Conservation (phyloP, 1,140 invertebrate species). For the Watersipora subatra region DNA sequence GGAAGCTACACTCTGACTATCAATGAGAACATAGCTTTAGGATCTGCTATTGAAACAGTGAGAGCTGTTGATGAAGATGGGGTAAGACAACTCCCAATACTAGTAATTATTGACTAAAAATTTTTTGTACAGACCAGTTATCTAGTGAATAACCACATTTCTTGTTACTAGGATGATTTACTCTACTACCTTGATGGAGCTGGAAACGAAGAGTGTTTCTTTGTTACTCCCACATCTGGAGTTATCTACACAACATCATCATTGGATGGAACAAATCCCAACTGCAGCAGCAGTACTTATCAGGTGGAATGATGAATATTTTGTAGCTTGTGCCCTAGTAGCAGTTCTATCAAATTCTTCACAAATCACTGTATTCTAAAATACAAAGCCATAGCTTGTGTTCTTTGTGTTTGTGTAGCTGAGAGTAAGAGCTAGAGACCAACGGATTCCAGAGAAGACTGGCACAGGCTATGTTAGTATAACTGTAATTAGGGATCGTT, state of each 20-base stretch:
- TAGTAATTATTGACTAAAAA: too few species aligned
- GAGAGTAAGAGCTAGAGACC: background rate
- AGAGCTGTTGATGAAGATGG: constrained; percentile 67
- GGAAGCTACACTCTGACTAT: constrained; percentile 63
- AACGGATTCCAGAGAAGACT: background rate
- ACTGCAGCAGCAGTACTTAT: background rate
- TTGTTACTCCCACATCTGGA: background rate
- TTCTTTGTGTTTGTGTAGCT: too few species aligned
- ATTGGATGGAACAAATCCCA: background rate
- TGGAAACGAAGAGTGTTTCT: background rate
- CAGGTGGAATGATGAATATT: too few species aligned
- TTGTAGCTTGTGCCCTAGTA: too few species aligned
- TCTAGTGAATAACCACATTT: too few species aligned
- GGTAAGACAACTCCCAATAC: too few species aligned
- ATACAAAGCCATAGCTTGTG: too few species aligned
- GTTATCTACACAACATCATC: background rate
- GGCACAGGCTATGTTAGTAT: background rate
- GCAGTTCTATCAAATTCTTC: too few species aligned
- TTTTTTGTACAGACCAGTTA: too few species aligned
- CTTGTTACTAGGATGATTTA: background rate
- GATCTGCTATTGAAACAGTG: constrained; percentile 60
- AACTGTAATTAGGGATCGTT: background rate
- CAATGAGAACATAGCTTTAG: constrained; percentile 65
- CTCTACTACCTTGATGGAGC: background rate
- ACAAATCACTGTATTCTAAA: too few species aligned